These are phyloP conservation scores for Acanthurus lineatus DNA, from an alignment of 2,797 vertebrate species.

Conservation along the genomic window DNA sequence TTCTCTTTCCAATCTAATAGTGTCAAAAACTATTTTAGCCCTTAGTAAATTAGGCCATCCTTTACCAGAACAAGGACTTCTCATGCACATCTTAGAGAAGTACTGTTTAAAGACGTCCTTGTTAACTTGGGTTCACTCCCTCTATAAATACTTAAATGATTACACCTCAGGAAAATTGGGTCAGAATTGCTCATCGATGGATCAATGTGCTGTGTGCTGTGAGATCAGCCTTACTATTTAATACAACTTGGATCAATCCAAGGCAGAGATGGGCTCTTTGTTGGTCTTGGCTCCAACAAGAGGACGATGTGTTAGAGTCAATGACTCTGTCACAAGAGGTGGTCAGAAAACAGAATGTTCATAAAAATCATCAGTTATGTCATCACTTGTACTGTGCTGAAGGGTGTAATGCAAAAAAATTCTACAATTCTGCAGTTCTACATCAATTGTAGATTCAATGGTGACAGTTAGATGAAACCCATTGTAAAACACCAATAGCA, in stretches of 20 bases:
- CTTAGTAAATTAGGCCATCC: conserved; percentile 72
- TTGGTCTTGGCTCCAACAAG: conserved; percentile 31
- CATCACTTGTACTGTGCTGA: too few species aligned
- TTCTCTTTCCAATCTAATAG: conserved; percentile 52
- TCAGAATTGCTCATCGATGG: conserved; percentile 18
- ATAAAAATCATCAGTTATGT: not conserved
- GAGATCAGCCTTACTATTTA: conserved; percentile 5
- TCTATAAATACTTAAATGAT: conserved; percentile 55
- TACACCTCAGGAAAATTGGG: conserved; percentile 45
- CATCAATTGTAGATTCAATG: not conserved
- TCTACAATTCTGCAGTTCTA: not conserved
- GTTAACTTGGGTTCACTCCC: conserved; percentile 36
- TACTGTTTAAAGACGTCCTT: conserved; percentile 32
- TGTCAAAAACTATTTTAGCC: conserved; percentile 62
- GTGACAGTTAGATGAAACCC: not conserved
- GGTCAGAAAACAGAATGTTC: conserved; percentile 3
- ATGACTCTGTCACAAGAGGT: not conserved
- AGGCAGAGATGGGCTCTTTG: conserved; percentile 17
- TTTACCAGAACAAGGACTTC: conserved; percentile 58
- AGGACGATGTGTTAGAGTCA: not conserved
- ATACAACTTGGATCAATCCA: conserved; percentile 32
- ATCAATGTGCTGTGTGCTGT: conserved; percentile 20
- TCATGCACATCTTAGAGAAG: conserved; percentile 53
- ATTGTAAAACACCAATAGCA: not conserved
- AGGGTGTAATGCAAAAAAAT: too few species aligned